phyloP scores from a whole-genome alignment of 2,888 invertebrate species.

The Zele albiditarsus region DNA sequence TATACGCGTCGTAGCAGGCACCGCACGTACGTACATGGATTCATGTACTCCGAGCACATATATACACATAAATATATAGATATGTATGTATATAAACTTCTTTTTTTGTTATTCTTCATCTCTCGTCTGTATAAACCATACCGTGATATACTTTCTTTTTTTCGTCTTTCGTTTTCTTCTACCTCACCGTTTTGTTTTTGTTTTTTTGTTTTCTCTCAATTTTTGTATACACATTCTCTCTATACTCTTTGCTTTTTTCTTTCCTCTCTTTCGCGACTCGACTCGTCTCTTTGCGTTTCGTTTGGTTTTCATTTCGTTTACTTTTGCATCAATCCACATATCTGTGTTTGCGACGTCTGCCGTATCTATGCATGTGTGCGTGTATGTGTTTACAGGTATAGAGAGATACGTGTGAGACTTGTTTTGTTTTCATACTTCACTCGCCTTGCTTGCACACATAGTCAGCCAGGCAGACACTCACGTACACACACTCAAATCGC shows the following conservation, averaged over 20 bases:
- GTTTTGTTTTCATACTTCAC: slow-evolving; percentile 40
- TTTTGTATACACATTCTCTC: slow-evolving; percentile 21
- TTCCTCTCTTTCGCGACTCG: slow-evolving; percentile 37
- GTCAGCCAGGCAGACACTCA: slow-evolving; percentile 23
- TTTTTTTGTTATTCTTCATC: slow-evolving; percentile 20
- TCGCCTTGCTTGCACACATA: slow-evolving; percentile 41
- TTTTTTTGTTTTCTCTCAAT: slow-evolving; percentile 22
- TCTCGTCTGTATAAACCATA: background rate
- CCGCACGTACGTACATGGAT: slow-evolving; percentile 17
- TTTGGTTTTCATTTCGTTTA: slow-evolving; percentile 42
- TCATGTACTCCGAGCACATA: slow-evolving; percentile 36
- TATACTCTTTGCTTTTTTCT: slow-evolving; percentile 42
- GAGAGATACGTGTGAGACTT: slow-evolving; percentile 16
- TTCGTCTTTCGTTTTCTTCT: slow-evolving; percentile 10
- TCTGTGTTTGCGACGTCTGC: slow-evolving; percentile 43
- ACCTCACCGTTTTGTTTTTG: slow-evolving; percentile 1
- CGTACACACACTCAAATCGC: background rate
- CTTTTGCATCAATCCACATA: slow-evolving; percentile 48
- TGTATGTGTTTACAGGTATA: slow-evolving; percentile 33
- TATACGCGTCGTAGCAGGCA: slow-evolving; percentile 43
- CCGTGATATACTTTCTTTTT: slow-evolving; percentile 8
- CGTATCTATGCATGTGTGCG: background rate
- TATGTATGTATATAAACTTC: slow-evolving; percentile 6
- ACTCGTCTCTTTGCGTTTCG: slow-evolving; percentile 24
- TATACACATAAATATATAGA: slow-evolving; percentile 15